Conservation (phyloP, 2,888 invertebrate genomes). For the Apodemia mormo region DNA sequence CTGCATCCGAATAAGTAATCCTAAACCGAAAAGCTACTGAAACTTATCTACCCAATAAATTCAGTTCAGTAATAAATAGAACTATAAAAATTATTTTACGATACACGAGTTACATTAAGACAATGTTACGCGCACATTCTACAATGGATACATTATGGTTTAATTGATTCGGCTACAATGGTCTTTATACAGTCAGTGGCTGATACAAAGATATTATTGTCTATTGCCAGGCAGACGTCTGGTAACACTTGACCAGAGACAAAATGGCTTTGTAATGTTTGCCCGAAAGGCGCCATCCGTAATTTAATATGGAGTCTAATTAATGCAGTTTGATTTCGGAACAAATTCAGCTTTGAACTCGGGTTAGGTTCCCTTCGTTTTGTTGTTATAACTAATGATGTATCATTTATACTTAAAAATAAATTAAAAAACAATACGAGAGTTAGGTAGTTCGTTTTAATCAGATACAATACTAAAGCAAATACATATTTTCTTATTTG, state of each 20-base stretch:
- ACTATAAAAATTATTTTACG: conserved; percentile 78
- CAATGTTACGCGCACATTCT: conserved; percentile 72
- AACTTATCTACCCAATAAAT: conserved; percentile 76
- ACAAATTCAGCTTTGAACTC: conserved; percentile 38
- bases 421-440: not conserved
- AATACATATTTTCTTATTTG: too few relatives aligned
- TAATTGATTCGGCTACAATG: conserved; percentile 79
- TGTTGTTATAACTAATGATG: conserved; percentile 4
- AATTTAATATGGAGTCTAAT: conserved; percentile 63
- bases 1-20: conserved; percentile 54
- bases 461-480: too few relatives aligned
- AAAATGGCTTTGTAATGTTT: conserved; percentile 78
- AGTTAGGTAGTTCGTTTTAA: not conserved
- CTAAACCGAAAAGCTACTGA: conserved; percentile 66
- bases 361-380: conserved; percentile 15
- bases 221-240: conserved; percentile 74
- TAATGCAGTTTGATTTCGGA: conserved; percentile 50
- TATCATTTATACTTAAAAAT: conserved; percentile 6
- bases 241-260: conserved; percentile 79
- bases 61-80: conserved; percentile 71
- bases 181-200: conserved; percentile 63
- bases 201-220: conserved; percentile 76
- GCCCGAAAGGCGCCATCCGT: conserved; percentile 75
- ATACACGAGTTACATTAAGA: conserved; percentile 76
- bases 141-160: conserved; percentile 77